Percentiles rank a stretch among this genome's conserved stretches.
These are phyloP conservation scores for Charina bottae DNA, from an alignment of 2,113 vertebrate species.

Conservation along the genomic window DNA sequence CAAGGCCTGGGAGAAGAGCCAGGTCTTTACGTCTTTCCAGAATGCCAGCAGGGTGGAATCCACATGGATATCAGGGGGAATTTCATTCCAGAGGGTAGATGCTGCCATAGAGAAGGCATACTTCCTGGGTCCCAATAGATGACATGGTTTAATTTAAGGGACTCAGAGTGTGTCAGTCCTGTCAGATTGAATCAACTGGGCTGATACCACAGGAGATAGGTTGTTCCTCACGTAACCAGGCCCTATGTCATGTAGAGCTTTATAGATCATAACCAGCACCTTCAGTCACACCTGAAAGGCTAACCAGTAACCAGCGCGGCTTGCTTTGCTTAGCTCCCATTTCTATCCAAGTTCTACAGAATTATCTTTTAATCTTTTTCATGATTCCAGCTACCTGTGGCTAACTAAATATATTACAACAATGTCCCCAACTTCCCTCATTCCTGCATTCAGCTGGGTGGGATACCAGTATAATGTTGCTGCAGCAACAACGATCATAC, in stretches of 20 bases:
- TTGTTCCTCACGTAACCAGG: too few relatives aligned
- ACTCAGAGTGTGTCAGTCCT: too few relatives aligned
- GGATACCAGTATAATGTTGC: not conserved
- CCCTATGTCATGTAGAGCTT: too few relatives aligned
- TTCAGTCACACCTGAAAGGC: not conserved
- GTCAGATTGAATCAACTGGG: too few relatives aligned
- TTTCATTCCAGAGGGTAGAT: not conserved
- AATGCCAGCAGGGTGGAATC: not conserved
- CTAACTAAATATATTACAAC: not conserved
- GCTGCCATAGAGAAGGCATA: too few relatives aligned
- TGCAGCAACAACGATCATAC: not conserved
- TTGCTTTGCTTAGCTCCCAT: not conserved
- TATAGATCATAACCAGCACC: not conserved
- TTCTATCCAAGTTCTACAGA: not conserved
- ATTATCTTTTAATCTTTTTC: not conserved
- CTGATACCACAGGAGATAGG: too few relatives aligned
- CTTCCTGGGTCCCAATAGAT: too few relatives aligned
- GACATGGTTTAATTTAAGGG: too few relatives aligned
- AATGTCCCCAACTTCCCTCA: not conserved
- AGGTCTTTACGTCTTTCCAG: not conserved
- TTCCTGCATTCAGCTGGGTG: not conserved
- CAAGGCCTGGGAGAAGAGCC: not conserved
- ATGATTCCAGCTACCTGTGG: not conserved
- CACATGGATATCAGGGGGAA: not conserved
- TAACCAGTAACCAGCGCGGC: not conserved